Evolutionary conservation across 2,888 invertebrate genomes (phyloP).

Genomic region (Sycophila texana): DNA sequence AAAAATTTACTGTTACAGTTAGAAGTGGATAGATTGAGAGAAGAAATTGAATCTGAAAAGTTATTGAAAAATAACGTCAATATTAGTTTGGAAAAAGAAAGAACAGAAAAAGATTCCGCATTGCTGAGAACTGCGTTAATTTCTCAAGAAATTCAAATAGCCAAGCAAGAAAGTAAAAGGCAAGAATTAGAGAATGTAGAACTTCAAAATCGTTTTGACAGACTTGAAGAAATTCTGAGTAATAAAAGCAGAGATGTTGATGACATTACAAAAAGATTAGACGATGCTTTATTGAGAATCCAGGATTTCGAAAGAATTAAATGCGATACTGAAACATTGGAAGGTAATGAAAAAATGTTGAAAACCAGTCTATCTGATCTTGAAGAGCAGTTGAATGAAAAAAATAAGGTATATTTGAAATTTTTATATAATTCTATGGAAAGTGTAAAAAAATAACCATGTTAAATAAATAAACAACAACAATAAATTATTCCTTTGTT

Average conservation of each 20-base stretch:
- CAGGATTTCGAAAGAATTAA: conserved; percentile 77
- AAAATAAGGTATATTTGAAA: conserved; percentile 78
- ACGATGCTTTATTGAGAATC: conserved; percentile 74
- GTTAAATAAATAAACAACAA: not conserved
- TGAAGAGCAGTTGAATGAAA: conserved; percentile 81
- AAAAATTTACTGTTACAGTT: conserved; percentile 67
- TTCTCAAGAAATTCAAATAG: conserved; percentile 87
- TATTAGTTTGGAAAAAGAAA: conserved; percentile 77
- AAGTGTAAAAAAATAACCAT: not conserved
- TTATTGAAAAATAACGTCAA: conserved; percentile 64
- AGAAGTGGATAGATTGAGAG: conserved; percentile 68
- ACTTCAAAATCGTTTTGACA: conserved; percentile 78
- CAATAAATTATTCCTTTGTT: not conserved
- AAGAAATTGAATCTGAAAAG: conserved; percentile 68
- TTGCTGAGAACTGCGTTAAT: conserved; percentile 88
- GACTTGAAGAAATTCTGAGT: conserved; percentile 78
- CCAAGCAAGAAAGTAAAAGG: conserved; percentile 84
- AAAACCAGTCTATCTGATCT: conserved; percentile 77
- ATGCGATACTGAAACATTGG: conserved; percentile 68
- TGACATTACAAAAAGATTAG: conserved; percentile 61
- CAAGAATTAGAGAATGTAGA: conserved; percentile 82
- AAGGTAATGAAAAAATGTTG: conserved; percentile 76
- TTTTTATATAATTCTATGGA: not conserved
- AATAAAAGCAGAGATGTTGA: conserved; percentile 77
- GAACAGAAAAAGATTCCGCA: conserved; percentile 85